phyloP scores from a whole-genome alignment of 2,888 invertebrate species.

The Perizoma flavofasciatum region DNA sequence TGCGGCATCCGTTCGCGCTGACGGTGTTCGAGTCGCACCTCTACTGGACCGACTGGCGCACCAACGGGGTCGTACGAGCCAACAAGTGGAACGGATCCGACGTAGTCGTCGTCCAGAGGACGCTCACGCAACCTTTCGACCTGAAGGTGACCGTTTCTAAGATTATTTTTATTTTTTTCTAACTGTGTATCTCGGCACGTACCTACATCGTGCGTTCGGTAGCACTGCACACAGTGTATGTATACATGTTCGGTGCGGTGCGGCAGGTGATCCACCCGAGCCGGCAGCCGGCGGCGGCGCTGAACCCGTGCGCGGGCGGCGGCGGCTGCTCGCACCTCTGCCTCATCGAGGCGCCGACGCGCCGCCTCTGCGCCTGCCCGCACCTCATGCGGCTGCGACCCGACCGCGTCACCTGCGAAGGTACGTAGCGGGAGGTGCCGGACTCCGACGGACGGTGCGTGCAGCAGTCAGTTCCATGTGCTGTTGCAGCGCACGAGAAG shows the following conservation, averaged over 20 bases:
- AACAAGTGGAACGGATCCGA: conserved; percentile 93
- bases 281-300: conserved; percentile 63
- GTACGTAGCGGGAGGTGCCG: conserved; percentile 32
- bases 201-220: no score
- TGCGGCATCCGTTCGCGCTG: conserved; percentile 95
- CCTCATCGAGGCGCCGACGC: conserved; percentile 86
- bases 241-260: background rate
- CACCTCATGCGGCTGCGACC: conserved; percentile 91
- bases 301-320: conserved; percentile 88
- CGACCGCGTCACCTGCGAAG: conserved; percentile 78
- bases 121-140: conserved; percentile 95
- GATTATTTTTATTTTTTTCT: no score
- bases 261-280: conserved; percentile 68
- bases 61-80: conserved; percentile 92
- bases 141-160: conserved; percentile 84
- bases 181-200: no score
- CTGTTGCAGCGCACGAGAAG: conserved; percentile 87
- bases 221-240: no score
- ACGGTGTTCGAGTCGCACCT: conserved; percentile 93
- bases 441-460: background rate
- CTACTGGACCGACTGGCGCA: conserved; percentile 98
- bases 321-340: conserved; percentile 93
- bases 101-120: conserved; percentile 90
- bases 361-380: conserved; percentile 91
- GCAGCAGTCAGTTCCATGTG: conserved; percentile 31